Conservation (phyloP, 2,113 vertebrate genomes). For the Lepus timidus region DNA sequence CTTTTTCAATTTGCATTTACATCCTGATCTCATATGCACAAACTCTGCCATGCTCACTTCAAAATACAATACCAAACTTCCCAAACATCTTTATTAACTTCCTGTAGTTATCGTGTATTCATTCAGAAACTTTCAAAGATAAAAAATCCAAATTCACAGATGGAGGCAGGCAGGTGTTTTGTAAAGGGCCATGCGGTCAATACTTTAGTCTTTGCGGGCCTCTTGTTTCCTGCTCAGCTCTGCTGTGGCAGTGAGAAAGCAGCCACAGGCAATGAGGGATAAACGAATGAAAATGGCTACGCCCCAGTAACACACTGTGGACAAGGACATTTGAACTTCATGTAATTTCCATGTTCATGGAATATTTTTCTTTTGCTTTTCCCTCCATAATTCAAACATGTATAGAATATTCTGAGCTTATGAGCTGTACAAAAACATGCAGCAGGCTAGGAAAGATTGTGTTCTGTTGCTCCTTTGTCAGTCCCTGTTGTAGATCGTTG, state of each 20-base stretch:
- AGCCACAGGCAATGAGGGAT: neutral
- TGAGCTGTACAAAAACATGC: neutral
- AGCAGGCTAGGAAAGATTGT: neutral
- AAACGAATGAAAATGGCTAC: neutral
- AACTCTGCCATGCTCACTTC: neutral
- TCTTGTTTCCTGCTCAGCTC: neutral
- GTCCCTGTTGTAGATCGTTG: neutral
- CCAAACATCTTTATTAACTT: neutral
- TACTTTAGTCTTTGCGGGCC: neutral
- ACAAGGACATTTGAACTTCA: neutral
- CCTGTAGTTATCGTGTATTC: neutral
- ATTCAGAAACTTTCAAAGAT: neutral
- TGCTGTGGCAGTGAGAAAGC: neutral
- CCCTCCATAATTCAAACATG: neutral
- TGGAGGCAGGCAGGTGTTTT: neutral
- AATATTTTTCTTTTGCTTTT: neutral
- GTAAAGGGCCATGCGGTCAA: neutral
- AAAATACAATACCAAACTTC: neutral
- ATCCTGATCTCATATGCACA: neutral
- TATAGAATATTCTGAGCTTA: neutral
- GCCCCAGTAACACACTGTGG: neutral
- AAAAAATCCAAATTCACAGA: neutral
- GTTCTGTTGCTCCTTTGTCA: neutral
- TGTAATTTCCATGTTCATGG: neutral
- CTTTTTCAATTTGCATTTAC: neutral